Evolutionary conservation across 2,888 invertebrate genomes (phyloP).

Genomic region (Tholera decimalis): DNA sequence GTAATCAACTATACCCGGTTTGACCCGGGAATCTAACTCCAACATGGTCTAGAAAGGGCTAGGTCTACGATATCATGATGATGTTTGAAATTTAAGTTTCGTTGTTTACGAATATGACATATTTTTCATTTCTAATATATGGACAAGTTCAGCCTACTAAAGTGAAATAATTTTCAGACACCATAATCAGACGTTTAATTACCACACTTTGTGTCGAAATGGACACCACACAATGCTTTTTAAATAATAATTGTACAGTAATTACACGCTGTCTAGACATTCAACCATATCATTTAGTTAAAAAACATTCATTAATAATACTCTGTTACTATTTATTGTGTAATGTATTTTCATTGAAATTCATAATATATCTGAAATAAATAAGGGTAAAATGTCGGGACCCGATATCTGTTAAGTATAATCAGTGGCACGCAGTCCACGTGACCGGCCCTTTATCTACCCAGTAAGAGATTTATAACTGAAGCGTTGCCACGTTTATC

Average conservation of each 20-base stretch:
- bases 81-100: not conserved
- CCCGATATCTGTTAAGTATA: constrained; percentile 75
- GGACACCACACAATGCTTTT: not conserved
- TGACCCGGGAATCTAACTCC: too few species aligned
- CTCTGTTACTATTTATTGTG: not conserved
- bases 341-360: constrained; percentile 30
- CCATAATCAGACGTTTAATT: not conserved
- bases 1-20: too few species aligned
- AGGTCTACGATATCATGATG: too few species aligned
- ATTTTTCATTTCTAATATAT: not conserved
- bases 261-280: not conserved
- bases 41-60: too few species aligned
- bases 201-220: not conserved
- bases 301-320: not conserved
- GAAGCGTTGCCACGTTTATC: constrained; percentile 81
- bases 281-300: not conserved
- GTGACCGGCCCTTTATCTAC: constrained; percentile 81
- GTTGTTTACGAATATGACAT: not conserved
- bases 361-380: constrained; percentile 34
- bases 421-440: constrained; percentile 76
- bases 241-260: not conserved
- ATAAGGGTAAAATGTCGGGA: constrained; percentile 47
- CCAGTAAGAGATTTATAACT: constrained; percentile 81
- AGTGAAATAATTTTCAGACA: too few species aligned
- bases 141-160: not conserved